Evolutionary conservation across 2,888 invertebrate genomes (phyloP).

Genomic region (Stenichneumon culpator): DNA sequence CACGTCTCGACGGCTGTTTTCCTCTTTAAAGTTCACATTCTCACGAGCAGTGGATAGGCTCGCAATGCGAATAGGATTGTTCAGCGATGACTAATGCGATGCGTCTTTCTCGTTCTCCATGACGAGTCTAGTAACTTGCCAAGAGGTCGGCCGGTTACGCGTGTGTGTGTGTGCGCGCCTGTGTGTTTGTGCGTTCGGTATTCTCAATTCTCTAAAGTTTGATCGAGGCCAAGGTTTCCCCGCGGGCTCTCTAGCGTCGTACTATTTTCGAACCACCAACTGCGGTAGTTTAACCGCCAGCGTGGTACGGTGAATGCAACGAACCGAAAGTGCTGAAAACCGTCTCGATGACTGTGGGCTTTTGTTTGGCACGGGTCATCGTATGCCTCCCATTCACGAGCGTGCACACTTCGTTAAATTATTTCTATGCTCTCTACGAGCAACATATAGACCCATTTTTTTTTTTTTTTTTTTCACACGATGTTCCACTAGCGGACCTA

Average conservation of each 20-base stretch:
- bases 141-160: slow-evolving; percentile 57
- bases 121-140: slow-evolving; percentile 58
- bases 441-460: slow-evolving; percentile 1
- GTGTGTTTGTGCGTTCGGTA: slow-evolving; percentile 27
- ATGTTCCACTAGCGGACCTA: not conserved
- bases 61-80: slow-evolving; percentile 51
- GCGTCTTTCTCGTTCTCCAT: slow-evolving; percentile 51
- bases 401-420: not conserved
- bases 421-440: not conserved
- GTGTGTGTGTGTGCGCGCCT: not conserved
- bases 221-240: slow-evolving; percentile 67
- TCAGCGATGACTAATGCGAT: slow-evolving; percentile 58
- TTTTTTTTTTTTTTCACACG: not conserved
- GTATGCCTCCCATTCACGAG: slow-evolving; percentile 27
- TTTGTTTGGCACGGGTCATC: slow-evolving; percentile 53
- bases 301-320: slow-evolving; percentile 52
- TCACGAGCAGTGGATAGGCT: slow-evolving; percentile 24
- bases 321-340: slow-evolving; percentile 44
- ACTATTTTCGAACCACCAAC: slow-evolving; percentile 58
- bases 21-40: slow-evolving; percentile 1
- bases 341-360: slow-evolving; percentile 26
- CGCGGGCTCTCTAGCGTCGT: slow-evolving; percentile 1
- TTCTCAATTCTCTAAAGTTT: slow-evolving; percentile 67
- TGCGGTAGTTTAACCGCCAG: slow-evolving; percentile 46
- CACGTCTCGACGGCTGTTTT: slow-evolving; percentile 46